Base-by-base conservation (phyloP, 2,888 invertebrate genomes). In the Napeogenes inachia region DNA sequence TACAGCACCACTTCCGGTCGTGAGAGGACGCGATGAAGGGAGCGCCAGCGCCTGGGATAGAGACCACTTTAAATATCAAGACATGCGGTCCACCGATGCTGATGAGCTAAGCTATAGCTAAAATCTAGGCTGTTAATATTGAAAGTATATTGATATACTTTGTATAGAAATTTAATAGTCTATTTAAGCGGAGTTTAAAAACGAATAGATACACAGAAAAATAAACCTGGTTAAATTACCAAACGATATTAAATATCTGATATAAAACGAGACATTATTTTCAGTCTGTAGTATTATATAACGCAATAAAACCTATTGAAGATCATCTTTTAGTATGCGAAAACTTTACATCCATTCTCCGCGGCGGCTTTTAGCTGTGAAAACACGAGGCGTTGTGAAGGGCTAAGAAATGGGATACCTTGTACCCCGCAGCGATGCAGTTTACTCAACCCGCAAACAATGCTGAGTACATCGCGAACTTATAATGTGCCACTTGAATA, bases 341-440 rank as follows among this genome's bases (percentile, higher is more conserved):
- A 59, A 61, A 60, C 59, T 56, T 65, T 55, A 54, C 50, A 54
- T 46, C 57, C 56, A 66, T 65, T 64, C 71, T 73, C 50, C 10
- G 74, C 75, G 71, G 79, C 74, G 73, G 84, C 88, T 88, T 88
- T 89, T 87, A 89, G 83, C 84, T 85, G 85, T 81, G 87, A 85
- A 86, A 88, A 88, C 81, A 86, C 74, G 72, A 68, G 61, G 67
- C 62, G 65, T 62, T 66, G 62, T 68, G 68, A 69, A 71, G 72
- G 71, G 73, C 74, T 73, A 76, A 81, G 80, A 77, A 80, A 82
- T 73, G 78, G 72, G 77, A 79, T 79, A 78, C 57, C 46, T 45
- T 57, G 62, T 54, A 54, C 38, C 57, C 59, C 56, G 58, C 21
- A 61, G 61, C 62, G 46, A 13, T 57, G 64, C 65, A 54, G 63